These are phyloP conservation scores for Microctonus brassicae DNA, from an alignment of 2,888 invertebrate genomes.

Conservation along the genomic window DNA sequence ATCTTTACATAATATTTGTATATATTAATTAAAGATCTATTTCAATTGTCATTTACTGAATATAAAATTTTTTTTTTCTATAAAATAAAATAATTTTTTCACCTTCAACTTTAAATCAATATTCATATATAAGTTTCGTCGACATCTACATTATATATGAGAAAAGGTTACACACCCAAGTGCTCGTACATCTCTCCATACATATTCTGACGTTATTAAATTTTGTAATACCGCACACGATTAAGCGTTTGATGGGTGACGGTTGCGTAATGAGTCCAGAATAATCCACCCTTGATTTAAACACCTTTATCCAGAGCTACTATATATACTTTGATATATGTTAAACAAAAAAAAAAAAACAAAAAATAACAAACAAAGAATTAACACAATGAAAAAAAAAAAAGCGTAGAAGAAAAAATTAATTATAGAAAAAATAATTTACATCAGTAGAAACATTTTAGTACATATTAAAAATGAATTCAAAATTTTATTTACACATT, in stretches of 20 bases:
- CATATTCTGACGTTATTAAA: constrained; percentile 6
- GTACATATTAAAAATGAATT: too few relatives aligned
- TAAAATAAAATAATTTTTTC: too few relatives aligned
- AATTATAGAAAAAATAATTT: too few relatives aligned
- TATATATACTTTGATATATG: not conserved
- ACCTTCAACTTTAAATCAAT: not conserved
- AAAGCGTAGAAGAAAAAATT: too few relatives aligned
- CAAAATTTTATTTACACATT: too few relatives aligned
- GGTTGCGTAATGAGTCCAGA: constrained; percentile 11
- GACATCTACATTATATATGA: not conserved
- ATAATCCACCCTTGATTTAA: constrained; percentile 9
- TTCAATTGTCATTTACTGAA: too few relatives aligned
- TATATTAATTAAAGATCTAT: too few relatives aligned
- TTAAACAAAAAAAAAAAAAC: not conserved
- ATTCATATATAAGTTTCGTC: not conserved
- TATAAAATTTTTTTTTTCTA: too few relatives aligned
- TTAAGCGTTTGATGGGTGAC: constrained; percentile 4
- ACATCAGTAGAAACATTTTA: too few relatives aligned
- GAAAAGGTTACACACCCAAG: not conserved
- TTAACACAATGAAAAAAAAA: too few relatives aligned
- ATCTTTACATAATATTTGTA: too few relatives aligned
- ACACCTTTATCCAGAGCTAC: not conserved
- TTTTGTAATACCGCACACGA: constrained; percentile 21
- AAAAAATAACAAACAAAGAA: not conserved
- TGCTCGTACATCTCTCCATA: not conserved